Conservation (phyloP, 2,797 vertebrate genomes). For the Enteromius viviparus region DNA sequence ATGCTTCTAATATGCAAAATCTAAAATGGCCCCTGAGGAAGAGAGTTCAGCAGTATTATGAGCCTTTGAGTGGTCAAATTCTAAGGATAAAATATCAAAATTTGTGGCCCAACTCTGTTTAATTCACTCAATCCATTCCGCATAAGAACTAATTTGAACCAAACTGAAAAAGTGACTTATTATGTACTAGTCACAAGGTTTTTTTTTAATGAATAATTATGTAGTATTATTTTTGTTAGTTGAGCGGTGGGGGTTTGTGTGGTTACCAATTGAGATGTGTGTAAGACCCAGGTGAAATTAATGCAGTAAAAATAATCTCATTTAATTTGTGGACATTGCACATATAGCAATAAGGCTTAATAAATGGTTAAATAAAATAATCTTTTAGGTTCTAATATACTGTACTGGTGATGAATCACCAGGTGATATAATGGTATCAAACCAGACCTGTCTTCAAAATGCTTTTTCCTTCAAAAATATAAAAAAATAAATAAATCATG, state of each 20-base stretch:
- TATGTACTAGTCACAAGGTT: too few species aligned
- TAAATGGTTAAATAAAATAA: neutral
- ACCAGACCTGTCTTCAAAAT: neutral
- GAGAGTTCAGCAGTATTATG: neutral
- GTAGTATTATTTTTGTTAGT: neutral
- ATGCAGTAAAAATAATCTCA: neutral
- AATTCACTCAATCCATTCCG: neutral
- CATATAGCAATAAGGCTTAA: neutral
- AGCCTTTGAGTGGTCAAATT: constrained; percentile 21
- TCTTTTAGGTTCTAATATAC: neutral
- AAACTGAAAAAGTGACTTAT: neutral
- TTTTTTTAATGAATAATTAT: neutral
- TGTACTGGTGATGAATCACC: neutral
- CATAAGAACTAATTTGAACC: neutral
- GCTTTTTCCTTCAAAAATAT: neutral
- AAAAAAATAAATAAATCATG: neutral
- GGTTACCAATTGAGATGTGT: neutral
- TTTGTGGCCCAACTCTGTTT: neutral
- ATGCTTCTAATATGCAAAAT: constrained; percentile 49
- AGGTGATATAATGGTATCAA: neutral
- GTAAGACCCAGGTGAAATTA: neutral
- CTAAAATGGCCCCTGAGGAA: neutral
- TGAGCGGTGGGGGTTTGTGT: neutral
- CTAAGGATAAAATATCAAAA: constrained; percentile 42
- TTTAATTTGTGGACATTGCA: neutral